A percentile compares a stretch with the other conserved stretches of the same genome.
Conservation (phyloP, 1,140 invertebrate genomes). For the Mesaphorura yosii region DNA sequence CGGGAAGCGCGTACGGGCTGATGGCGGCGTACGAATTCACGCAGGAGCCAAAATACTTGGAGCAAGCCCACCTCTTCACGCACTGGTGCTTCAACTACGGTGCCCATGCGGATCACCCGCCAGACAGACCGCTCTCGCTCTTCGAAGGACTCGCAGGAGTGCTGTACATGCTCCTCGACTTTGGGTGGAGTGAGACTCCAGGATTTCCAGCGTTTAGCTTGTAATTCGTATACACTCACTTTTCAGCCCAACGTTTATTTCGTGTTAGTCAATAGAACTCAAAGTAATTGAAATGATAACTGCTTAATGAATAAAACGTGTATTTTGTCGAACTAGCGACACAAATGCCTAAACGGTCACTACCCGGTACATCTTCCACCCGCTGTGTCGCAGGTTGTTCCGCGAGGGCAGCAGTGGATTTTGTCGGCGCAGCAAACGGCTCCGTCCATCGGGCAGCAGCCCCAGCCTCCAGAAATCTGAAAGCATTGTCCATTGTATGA, state of each 20-base stretch:
- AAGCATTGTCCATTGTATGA: too few species aligned
- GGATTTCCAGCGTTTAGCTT: constrained; percentile 26
- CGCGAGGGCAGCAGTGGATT: constrained; percentile 17
- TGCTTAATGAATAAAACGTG: not conserved
- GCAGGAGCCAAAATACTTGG: constrained; percentile 37
- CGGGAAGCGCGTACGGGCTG: constrained; percentile 84
- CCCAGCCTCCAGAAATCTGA: not conserved
- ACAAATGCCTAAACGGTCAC: not conserved
- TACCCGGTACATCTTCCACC: not conserved
- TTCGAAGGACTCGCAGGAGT: constrained; percentile 57
- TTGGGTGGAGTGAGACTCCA: constrained; percentile 3
- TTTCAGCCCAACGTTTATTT: too few species aligned
- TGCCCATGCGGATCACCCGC: constrained; percentile 49
- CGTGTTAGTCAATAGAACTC: too few species aligned
- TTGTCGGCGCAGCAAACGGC: constrained; percentile 14
- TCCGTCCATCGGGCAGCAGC: constrained; percentile 12
- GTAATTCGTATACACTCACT: too few species aligned
- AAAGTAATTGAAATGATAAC: not conserved
- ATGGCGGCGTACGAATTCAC: constrained; percentile 68
- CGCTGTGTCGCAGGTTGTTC: not conserved
- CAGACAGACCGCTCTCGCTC: constrained; percentile 69
- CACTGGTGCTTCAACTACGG: constrained; percentile 70
- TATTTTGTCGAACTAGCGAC: not conserved
- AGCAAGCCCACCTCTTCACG: constrained; percentile 66
- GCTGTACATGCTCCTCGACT: constrained; percentile 28